Base-by-base conservation (phyloP, 2,888 invertebrate species). In the Himalopsyche tibetana region DNA sequence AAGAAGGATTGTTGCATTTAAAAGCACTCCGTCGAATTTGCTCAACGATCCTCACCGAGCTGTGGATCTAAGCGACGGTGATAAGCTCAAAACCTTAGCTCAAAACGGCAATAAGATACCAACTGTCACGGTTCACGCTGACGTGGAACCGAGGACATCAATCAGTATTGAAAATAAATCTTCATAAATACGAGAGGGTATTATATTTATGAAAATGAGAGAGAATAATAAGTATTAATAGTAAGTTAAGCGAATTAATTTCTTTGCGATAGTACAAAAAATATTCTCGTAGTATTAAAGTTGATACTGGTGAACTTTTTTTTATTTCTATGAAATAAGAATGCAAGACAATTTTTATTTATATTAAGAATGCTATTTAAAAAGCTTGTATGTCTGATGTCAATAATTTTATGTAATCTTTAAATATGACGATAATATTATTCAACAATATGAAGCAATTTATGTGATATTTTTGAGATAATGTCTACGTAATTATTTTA, bases 311-410 rank as follows among this genome's bases (percentile, higher is more conserved):
- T 63, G 63, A 63, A 63, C 15, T 15, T 51, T 74, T 74, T 74
- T 74, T 74, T 74, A 74, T 74, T 74, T 74, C 74, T 74, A 36
- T 69, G 69, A 69, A 38, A 74, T 74, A 74, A 51, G 3, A 15
- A 51, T 36, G 74, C 38, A 74, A n/a, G 36, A 45, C 51, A 51
- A 3, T 51, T 51, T 51, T 51, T 51, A 51, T 15, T 51, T 51
- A 51, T 15, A 15, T 15, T 15, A 3, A 51, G 12, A 51, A 51
- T 15, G 3, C 51, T 51, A 51, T 15, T 51, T 15, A 51, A 3
- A 51, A 15, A 8, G 51, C 51, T 51, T 51, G 15, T 15, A 51
- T 51, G 4, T 15, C 15, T 51, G 12, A 51, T 51, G 15, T 51
- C 15, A 51, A 51, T 15, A 51, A 51, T 51, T 15, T 51, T 15